Percentiles rank a stretch among this genome's conserved stretches.
These are phyloP conservation scores for Australoheros scitulus DNA, from an alignment of 2,113 vertebrate species.

Conservation along the genomic window DNA sequence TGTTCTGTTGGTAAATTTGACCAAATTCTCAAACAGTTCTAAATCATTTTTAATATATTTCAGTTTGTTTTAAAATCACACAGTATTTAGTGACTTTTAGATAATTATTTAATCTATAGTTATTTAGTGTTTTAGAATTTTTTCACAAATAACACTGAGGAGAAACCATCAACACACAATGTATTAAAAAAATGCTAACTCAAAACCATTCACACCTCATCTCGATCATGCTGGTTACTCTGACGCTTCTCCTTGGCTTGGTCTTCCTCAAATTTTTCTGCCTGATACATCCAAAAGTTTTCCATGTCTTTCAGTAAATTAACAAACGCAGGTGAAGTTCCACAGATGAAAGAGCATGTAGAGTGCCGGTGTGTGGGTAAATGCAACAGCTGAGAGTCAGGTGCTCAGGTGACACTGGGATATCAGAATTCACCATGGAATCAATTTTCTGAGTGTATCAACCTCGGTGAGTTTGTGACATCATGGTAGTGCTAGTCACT, in stretches of 20 bases:
- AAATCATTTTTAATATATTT: no score
- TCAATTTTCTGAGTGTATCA: background rate
- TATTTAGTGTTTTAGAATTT: background rate
- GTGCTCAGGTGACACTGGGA: slow-evolving; percentile 59
- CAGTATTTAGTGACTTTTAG: no score
- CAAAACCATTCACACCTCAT: slow-evolving; percentile 66
- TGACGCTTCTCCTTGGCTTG: slow-evolving; percentile 31
- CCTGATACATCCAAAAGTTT: slow-evolving; percentile 93
- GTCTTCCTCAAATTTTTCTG: slow-evolving; percentile 77
- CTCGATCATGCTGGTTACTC: slow-evolving; percentile 19
- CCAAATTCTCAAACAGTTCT: no score
- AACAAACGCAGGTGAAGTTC: background rate
- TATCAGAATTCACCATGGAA: slow-evolving; percentile 57
- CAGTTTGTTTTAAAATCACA: no score
- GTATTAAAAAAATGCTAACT: background rate
- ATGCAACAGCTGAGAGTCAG: background rate
- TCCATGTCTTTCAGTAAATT: slow-evolving; percentile 81
- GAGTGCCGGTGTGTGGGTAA: background rate
- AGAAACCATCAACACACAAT: background rate
- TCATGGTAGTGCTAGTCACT: background rate
- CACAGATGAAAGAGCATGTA: background rate
- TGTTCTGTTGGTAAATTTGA: no score
- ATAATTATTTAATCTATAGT: no score
- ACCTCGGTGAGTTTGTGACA: background rate
- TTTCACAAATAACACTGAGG: background rate